A percentile compares a stretch with the other conserved stretches of the same genome.
Evolutionary conservation across 2,888 invertebrate species (phyloP).

Genomic region (Sphaeridia pumilis): DNA sequence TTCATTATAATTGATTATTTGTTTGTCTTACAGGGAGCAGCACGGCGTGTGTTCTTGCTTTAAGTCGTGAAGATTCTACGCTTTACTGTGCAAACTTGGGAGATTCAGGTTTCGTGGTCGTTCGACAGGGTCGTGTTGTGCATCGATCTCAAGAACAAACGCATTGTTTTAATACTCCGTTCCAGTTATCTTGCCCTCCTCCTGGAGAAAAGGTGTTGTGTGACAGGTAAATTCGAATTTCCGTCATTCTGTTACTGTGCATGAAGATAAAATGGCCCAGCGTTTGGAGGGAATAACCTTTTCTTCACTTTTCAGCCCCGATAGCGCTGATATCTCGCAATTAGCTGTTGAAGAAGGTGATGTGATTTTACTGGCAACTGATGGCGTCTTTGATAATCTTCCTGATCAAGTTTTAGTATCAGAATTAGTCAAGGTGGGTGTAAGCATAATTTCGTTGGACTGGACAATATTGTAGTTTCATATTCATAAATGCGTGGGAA

Average conservation of each 20-base stretch:
- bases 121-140: constrained; percentile 71
- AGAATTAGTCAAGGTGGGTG: constrained; percentile 55
- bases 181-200: constrained; percentile 88
- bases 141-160: constrained; percentile 93
- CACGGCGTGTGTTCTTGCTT: constrained; percentile 90
- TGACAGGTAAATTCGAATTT: constrained; percentile 53
- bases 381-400: constrained; percentile 97
- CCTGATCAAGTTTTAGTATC: constrained; percentile 79
- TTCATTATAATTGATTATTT: neutral
- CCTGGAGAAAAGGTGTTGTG: constrained; percentile 80
- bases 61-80: constrained; percentile 77
- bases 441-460: too few species aligned
- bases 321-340: constrained; percentile 76
- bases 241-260: neutral
- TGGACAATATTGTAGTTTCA: neutral
- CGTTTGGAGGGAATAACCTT: neutral
- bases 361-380: constrained; percentile 88
- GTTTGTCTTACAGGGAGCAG: constrained; percentile 62
- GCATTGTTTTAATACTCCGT: constrained; percentile 98
- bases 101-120: constrained; percentile 95
- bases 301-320: constrained; percentile 52
- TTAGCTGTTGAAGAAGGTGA: constrained; percentile 86
- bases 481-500: neutral
- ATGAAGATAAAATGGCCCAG: neutral
- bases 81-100: constrained; percentile 95